A percentile compares a stretch with the other conserved stretches of the same genome.
These are phyloP conservation scores for Caenorhabditis angaria DNA, from an alignment of 2,888 invertebrate genomes.

Conservation along the genomic window DNA sequence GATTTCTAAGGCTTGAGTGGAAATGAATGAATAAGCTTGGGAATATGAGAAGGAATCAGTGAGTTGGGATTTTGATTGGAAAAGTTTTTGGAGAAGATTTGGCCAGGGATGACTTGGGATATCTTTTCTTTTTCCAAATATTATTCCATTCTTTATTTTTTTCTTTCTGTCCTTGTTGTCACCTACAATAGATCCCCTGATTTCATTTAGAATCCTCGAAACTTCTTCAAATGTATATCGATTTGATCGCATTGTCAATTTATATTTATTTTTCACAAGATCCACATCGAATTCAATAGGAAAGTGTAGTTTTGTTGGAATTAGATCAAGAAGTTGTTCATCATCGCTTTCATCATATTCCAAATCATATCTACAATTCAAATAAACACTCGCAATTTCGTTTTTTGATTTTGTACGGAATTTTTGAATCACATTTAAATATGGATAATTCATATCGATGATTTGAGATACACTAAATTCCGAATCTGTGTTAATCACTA, in stretches of 20 bases:
- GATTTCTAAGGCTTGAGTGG: neutral
- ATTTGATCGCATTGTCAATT: conserved; percentile 25
- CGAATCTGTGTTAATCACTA: conserved; percentile 36
- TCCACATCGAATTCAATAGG: conserved; percentile 55
- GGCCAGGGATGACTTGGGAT: conserved; percentile 9
- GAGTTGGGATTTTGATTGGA: neutral
- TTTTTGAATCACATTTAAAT: conserved; percentile 15
- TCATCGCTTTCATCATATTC: conserved; percentile 51
- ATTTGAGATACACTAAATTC: neutral
- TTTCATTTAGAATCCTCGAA: conserved; percentile 5
- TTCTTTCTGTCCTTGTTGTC: too few relatives aligned
- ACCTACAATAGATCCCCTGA: neutral
- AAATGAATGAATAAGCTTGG: neutral
- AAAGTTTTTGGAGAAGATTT: conserved; percentile 5
- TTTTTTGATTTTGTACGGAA: conserved; percentile 9
- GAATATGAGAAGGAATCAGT: neutral
- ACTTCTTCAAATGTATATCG: conserved; percentile 4
- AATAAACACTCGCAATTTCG: conserved; percentile 50
- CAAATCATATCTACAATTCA: conserved; percentile 65
- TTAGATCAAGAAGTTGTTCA: conserved; percentile 30
- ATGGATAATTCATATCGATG: conserved; percentile 17
- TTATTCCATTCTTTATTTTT: neutral
- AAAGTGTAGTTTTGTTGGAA: conserved; percentile 44
- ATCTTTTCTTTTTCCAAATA: conserved; percentile 9
- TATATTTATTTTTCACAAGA: conserved; percentile 10